Base-by-base conservation (phyloP, 2,113 vertebrate genomes). In the Pristiophorus japonicus region DNA sequence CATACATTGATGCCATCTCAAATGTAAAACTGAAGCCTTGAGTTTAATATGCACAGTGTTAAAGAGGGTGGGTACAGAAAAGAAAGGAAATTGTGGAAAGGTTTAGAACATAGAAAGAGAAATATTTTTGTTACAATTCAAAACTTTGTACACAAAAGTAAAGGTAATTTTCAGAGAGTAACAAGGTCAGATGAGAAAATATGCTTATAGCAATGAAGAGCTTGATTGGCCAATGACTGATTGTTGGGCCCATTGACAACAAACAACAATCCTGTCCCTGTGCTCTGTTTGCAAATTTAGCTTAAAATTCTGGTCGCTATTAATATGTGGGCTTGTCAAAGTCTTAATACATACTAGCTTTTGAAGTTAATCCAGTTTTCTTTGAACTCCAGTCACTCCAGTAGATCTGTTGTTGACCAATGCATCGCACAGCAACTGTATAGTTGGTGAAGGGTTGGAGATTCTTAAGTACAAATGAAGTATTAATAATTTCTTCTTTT, bases 361-460 rank as follows among this genome's bases (percentile, higher is more conserved):
- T 97, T 95, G 96, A 96, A 0, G 97, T 97, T 16, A 66, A 96
- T 96, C 95, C 96, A 0, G 0, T 96, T 96, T 96, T 73, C 45
- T 95, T 96, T 95, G 20, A 93, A 75, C 97, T 98, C 98, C 98
- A 98, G 11, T 96, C 97, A 81, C 98, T 98, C 98, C 98, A 98
- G 62, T 97, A 96, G 5, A 0, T 0, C n/a, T 97, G 98, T 0
- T 0, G 0, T 47, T 95, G 22, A 0, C 6, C 55, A 0, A 0
- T 73, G 94, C 97, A 97, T 0, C 59, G 96, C 96, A 98, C 0
- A 0, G 96, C 96, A 62, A 97, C 11, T 2, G 95, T 96, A 91
- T 98, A 98, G 4, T 97, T 96, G 4, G 97, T 97, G 85, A 95
- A 97, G 94, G 66, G 45, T 70, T 51, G 70, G 93, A 94, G 93